phyloP scores from a whole-genome alignment of 2,888 invertebrate species.

The Cryptocephalus moraei region DNA sequence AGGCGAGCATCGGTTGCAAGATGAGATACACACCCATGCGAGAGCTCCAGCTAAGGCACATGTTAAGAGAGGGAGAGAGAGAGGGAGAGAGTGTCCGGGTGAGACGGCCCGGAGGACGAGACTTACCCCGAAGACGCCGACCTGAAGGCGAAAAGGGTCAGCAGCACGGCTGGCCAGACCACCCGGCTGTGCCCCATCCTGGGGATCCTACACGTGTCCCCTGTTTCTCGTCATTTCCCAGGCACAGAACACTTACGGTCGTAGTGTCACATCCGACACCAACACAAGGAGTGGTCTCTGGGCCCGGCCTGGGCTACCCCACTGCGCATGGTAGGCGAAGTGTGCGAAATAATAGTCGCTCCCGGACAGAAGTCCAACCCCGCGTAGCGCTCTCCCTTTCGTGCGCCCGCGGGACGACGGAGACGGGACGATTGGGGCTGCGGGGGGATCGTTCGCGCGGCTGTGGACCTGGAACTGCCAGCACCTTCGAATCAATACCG shows the following conservation, averaged over 20 bases:
- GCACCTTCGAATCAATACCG: conserved; percentile 37
- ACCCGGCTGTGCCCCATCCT: conserved; percentile 42
- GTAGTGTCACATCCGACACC: conserved; percentile 36
- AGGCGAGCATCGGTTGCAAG: no score
- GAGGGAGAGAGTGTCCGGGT: neutral
- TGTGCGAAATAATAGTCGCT: conserved; percentile 34
- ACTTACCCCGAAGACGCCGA: conserved; percentile 43
- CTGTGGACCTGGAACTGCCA: conserved; percentile 42
- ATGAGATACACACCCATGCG: conserved; percentile 12
- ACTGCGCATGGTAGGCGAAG: conserved; percentile 33
- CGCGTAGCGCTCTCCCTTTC: conserved; percentile 6
- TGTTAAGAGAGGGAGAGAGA: conserved; percentile 3
- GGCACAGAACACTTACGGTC: conserved; percentile 33
- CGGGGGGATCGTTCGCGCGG: conserved; percentile 27
- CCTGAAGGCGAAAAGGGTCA: conserved; percentile 43
- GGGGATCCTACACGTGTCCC: conserved; percentile 42
- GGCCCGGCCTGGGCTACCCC: conserved; percentile 30
- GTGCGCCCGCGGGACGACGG: conserved; percentile 3
- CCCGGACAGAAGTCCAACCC: conserved; percentile 13
- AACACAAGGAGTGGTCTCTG: conserved; percentile 38
- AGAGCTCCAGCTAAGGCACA: conserved; percentile 4
- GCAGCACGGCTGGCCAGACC: conserved; percentile 42
- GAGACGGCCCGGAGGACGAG: neutral
- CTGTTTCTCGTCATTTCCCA: conserved; percentile 24
- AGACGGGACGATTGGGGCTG: conserved; percentile 29